Base-by-base conservation (phyloP, 2,888 invertebrate genomes). In the Poecilobothrus nobilitatus region DNA sequence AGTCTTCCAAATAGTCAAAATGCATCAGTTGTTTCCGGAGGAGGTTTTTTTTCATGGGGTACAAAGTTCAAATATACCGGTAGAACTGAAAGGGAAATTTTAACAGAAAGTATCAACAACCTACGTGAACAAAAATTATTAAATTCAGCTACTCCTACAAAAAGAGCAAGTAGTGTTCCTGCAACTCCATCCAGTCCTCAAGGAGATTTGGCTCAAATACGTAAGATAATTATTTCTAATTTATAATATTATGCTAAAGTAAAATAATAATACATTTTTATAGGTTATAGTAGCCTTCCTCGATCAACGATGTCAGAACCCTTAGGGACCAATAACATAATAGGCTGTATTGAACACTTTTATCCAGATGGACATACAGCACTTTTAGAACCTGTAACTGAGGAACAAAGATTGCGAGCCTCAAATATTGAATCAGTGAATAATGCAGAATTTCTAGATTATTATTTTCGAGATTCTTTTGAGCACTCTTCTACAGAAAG, bases 41-140 rank as follows among this genome's bases (percentile, higher is more conserved):
- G 95, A 66, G 93, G 94, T 66, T 87, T 95, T 76, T 95, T 95
- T 84, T 94, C 94, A 33, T 92, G 94, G 89, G 95, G 95, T 70
- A 94, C 95, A 41, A 95, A 95, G 83, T 95, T 96, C 82, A 91
- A 92, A 76, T 96, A 96, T 83, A 89, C 91, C 76, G 96, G 96
- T 0, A 86, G 95, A 74, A 95, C 95, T 66, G 95, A 96, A 83
- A 87, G 90, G 65, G 96, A 96, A 84, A 94, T 96, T 71, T 84
- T 95, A 70, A 92, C 92, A 79, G 90, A 94, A 76, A 88, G 88
- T 76, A 89, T 89, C 78, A 87, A 86, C 73, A 85, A 88, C 76
- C 83, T 86, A 79, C 82, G 85, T 70, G 86, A 87, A 74, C 87
- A 87, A 79, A 86, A 86, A 75, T 84, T 87, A 71, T 85, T 86